Evolutionary conservation across 2,888 invertebrate species (phyloP).

Genomic region (Acleris laterana): DNA sequence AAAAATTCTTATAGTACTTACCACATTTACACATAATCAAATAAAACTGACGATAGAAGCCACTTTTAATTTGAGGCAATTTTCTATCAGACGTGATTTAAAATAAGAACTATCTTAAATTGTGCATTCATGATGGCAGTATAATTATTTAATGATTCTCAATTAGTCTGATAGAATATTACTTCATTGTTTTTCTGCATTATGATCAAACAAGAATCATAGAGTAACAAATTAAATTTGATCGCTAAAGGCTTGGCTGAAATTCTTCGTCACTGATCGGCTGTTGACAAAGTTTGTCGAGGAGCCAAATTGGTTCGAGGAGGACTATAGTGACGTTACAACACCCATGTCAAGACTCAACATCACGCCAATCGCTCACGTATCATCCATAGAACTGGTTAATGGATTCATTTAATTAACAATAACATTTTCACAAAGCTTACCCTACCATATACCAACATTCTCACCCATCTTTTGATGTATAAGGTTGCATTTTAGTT

Average conservation of each 20-base stretch:
- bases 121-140: not conserved
- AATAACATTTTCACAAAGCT: constrained; percentile 42
- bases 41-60: not conserved
- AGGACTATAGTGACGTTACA: constrained; percentile 63
- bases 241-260: constrained; percentile 84
- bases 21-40: not conserved
- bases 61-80: not conserved
- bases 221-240: constrained; percentile 63
- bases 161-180: not conserved
- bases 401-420: constrained; percentile 75
- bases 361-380: constrained; percentile 66
- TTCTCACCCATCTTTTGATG: constrained; percentile 59
- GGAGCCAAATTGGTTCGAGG: constrained; percentile 79
- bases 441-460: constrained; percentile 51
- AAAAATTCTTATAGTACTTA: too few species aligned
- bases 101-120: not conserved
- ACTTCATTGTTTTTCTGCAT: not conserved
- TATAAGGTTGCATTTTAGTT: constrained; percentile 56
- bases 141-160: not conserved
- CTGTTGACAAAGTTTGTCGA: constrained; percentile 78
- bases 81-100: not conserved
- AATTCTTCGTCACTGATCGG: constrained; percentile 83
- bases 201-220: constrained; percentile 11
- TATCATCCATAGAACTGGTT: constrained; percentile 78
- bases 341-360: constrained; percentile 70